Evolutionary conservation across 1,140 invertebrate genomes (phyloP), one percentile per base, ranked within the genome.

Genomic region (Temnothorax longispinosus): DNA sequence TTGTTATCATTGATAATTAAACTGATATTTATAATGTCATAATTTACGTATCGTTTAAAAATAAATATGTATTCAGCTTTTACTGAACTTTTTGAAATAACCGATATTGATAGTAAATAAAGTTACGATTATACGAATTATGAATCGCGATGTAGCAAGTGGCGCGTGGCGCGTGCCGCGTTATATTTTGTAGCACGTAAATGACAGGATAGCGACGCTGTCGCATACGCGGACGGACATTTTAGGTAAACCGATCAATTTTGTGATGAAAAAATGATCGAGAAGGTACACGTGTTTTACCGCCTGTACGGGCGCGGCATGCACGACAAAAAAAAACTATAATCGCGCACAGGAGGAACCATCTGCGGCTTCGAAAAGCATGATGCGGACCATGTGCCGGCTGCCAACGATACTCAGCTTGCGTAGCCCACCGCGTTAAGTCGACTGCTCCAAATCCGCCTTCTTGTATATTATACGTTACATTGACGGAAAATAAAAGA

Each of bases 311-410:
- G 72, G 85, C 71, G 77, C 84, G 86, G 88, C 77, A 81, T 86
- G 86, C 86, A 77, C 72, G 91, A 92, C 92, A 92, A 92, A 91
- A 92, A 27, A 91, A 78, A 82, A 90, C 87, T 86, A 92, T 92
- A 93, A 93, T 93, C 92, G 92, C 89, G 88, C 90, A 87, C 91
- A 90, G 90, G 90, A 93, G 90, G 90, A 93, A 92, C 92, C 92
- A 93, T 93, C 92, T 93, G 92, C 91, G 92, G 92, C 89, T 91
- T 92, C 92, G 88, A 92, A 92, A 88, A 89, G 87, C 91, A 88
- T 87, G 90, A 92, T 92, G 91, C 87, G 90, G 91, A 89, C 92
- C 91, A 92, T 92, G 91, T 91, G 91, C 90, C 85, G 88, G 74
- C 88, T 91, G 90, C 88, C 88, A 86, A 85, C 89, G 90, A 89